Evolutionary conservation across 2,888 invertebrate genomes (phyloP), one percentile per base, ranked within the genome.

Genomic region (Tetropium fuscum): DNA sequence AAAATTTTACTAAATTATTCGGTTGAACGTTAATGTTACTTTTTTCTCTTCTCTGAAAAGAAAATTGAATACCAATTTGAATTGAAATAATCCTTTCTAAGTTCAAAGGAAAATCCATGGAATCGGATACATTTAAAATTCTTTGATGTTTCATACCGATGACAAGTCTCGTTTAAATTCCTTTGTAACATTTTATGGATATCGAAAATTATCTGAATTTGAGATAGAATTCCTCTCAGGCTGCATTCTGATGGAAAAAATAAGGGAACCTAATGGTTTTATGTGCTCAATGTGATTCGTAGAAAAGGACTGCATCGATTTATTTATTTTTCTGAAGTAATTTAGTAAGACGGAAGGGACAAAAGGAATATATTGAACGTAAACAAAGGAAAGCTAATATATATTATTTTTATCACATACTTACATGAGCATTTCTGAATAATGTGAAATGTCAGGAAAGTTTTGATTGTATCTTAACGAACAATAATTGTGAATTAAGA

Each of bases 61-160:
- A 44, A 38, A 57, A 62, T 64, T 57, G 59, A 51, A 49, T 57
- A 59, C 55, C 57, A 43, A 53, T 63, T 61, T 45, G 54, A 55
- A 44, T 61, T 53, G 53, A 62, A 66, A 66, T 64, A 60, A 62
- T 66, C 53, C 53, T 22, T 32, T 32, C 13, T 6, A 15, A 27
- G 22, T 49, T 64, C 64, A 64, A 67, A 67, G 44, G 56, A 44
- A 63, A 62, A 62, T 64, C 63, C 58, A 38, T 45, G 55, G 45
- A 64, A 67, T 62, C 64, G 64, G 67, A 67, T 64, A 64, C 57
- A 54, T 64, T 67, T 56, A 44, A 53, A 49, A 54, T 60, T 53
- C 64, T 67, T 67, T 67, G 67, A 67, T 65, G 64, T 64, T 62
- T 61, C 60, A 63, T 59, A 63, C 57, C 59, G 67, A 67, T 66